Conservation (phyloP, 2,888 invertebrate species). For the Rotaria socialis region DNA sequence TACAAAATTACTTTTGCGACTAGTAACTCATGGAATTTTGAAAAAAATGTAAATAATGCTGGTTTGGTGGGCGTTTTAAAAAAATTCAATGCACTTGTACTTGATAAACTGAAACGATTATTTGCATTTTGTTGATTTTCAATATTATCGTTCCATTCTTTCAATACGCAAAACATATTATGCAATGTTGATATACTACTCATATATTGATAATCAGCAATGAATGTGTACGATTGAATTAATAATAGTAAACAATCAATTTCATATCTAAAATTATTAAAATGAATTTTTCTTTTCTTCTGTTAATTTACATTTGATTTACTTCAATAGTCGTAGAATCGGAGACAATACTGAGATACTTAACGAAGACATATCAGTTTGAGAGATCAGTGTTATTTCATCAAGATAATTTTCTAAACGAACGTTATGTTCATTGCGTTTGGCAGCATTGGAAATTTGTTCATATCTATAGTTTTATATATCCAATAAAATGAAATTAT, state of each 20-base stretch:
- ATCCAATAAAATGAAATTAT: background rate
- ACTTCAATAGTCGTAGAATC: background rate
- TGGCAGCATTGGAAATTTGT: background rate
- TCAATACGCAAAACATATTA: background rate
- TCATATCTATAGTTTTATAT: background rate
- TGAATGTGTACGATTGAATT: background rate
- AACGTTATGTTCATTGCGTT: constrained; percentile 11
- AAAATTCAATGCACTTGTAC: background rate
- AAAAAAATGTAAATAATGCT: background rate
- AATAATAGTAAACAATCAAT: background rate
- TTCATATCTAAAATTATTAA: background rate
- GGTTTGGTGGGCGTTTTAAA: background rate
- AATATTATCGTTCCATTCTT: constrained; percentile 10
- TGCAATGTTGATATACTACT: background rate
- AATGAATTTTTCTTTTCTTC: background rate
- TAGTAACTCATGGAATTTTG: background rate
- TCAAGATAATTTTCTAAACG: background rate
- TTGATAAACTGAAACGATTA: background rate
- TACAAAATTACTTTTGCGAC: background rate
- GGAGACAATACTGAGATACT: background rate
- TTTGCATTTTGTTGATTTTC: constrained; percentile 6
- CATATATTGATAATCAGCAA: constrained; percentile 17
- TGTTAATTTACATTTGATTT: background rate
- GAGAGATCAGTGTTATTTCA: background rate
- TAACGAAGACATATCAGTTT: background rate